Base-by-base conservation (phyloP, 2,113 vertebrate species). In the Cynocephalus volans region DNA sequence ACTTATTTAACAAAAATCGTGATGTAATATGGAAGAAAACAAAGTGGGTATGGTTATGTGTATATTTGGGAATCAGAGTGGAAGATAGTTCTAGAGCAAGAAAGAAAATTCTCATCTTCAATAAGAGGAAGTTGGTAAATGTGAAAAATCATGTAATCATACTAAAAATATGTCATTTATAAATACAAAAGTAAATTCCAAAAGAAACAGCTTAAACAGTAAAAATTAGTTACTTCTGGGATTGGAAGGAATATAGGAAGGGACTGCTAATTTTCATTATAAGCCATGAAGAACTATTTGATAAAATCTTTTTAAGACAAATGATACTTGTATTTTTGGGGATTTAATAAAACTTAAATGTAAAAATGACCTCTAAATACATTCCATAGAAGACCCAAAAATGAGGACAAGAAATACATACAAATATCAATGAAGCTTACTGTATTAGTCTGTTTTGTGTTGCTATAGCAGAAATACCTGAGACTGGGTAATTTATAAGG, bases 291-390 rank as follows among this genome's bases (percentile, higher is more conserved):
- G 24, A 93, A 82, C 26, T 60, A 76, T 31, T 87, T 90, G 48
- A 80, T 19, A 52, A 96, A 76, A 33, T 50, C 8, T 76, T 56
- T 79, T 81, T 26, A 17, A 60, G 58, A 58, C 1, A 36, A 36
- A 60, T 36, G 8, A 8, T 15, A 72, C 70, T 26, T 81, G 0
- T 67, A 14, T 33, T 6, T 72, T 89, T 58, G n/a, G n/a, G 26
- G 6, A 83, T 13, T 50, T 69, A 62, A 50, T 60, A 60, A 96
- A 73, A 83, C 70, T 83, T 91, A 88, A 26, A 65, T 82, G 6
- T 82, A 81, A 86, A 86, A 85, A 62, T 86, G 5, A 90, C 41
- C 19, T 96, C 72, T 80, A 73, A 58, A 69, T 21, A 91, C 6
- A 62, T 62, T 86, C 86, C 11, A 64, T 21, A 50, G 9, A 83